These are phyloP conservation scores for Melanotus villosus DNA, from an alignment of 2,888 invertebrate species.

Conservation along the genomic window DNA sequence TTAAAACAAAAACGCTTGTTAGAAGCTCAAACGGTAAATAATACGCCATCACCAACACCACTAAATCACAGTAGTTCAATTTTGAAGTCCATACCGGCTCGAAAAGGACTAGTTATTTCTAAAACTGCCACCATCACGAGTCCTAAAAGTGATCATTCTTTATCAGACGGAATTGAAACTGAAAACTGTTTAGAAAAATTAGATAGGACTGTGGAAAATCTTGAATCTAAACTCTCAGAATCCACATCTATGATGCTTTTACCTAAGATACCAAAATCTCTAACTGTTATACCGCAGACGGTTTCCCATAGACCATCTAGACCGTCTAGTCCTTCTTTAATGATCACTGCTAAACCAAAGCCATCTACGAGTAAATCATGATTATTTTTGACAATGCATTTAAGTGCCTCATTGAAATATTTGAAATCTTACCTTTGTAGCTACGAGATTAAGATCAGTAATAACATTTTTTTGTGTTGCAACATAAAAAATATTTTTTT, in stretches of 20 bases:
- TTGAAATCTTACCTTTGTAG: slow-evolving; percentile 29
- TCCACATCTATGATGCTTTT: slow-evolving; percentile 70
- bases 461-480: slow-evolving; percentile 23
- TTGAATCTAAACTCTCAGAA: slow-evolving; percentile 63
- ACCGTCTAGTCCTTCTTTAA: slow-evolving; percentile 62
- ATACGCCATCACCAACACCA: neutral
- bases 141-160: slow-evolving; percentile 33
- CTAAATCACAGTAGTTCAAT: slow-evolving; percentile 55
- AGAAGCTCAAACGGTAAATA: slow-evolving; percentile 68
- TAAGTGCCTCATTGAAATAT: slow-evolving; percentile 42
- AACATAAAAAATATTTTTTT: slow-evolving; percentile 32
- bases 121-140: slow-evolving; percentile 42
- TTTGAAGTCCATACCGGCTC: slow-evolving; percentile 58
- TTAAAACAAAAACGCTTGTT: slow-evolving; percentile 71
- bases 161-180: slow-evolving; percentile 49
- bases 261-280: slow-evolving; percentile 85
- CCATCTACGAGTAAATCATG: slow-evolving; percentile 59
- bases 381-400: slow-evolving; percentile 60
- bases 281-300: slow-evolving; percentile 85
- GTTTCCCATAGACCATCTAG: slow-evolving; percentile 63
- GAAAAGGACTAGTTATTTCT: slow-evolving; percentile 59
- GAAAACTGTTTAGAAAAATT: slow-evolving; percentile 67
- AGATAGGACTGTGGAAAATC: slow-evolving; percentile 69
- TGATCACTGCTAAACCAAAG: slow-evolving; percentile 56
- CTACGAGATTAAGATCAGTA: slow-evolving; percentile 16